phyloP scores from a whole-genome alignment of 2,888 invertebrate species.

The Seira sanloemensis region DNA sequence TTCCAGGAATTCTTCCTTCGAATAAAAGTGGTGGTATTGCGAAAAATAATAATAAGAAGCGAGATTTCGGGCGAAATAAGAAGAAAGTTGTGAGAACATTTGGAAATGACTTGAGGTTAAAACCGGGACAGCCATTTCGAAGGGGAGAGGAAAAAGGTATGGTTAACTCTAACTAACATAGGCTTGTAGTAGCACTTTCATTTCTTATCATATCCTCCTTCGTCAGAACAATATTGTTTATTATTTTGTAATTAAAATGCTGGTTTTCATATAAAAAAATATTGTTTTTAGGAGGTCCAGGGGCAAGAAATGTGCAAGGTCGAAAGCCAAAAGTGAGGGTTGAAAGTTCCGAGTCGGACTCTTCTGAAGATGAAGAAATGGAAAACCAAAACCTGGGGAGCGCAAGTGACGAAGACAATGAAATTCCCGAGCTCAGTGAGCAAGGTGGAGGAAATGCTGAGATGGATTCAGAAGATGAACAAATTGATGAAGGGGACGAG shows the following conservation, averaged over 20 bases:
- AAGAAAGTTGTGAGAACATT: slow-evolving; percentile 76
- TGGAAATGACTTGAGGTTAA: slow-evolving; percentile 75
- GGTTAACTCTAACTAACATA: not conserved
- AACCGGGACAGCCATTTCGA: slow-evolving; percentile 44
- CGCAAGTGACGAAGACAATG: slow-evolving; percentile 53
- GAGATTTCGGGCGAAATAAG: not conserved
- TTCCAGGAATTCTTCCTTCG: slow-evolving; percentile 62
- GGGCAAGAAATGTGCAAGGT: slow-evolving; percentile 12
- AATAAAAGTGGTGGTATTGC: slow-evolving; percentile 75
- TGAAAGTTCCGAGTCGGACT: slow-evolving; percentile 74
- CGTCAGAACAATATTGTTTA: too few species aligned
- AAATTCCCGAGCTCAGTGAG: slow-evolving; percentile 54
- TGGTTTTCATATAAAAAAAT: too few species aligned
- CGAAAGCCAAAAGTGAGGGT: not conserved
- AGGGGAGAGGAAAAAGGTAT: not conserved
- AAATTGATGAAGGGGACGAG: slow-evolving; percentile 3
- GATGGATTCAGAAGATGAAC: slow-evolving; percentile 37
- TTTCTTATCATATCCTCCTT: too few species aligned
- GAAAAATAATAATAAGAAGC: slow-evolving; percentile 75
- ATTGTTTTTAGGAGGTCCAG: not conserved
- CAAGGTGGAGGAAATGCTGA: slow-evolving; percentile 73
- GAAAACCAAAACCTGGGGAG: slow-evolving; percentile 15
- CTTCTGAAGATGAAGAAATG: slow-evolving; percentile 69
- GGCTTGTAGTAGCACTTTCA: too few species aligned
- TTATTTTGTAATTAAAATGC: too few species aligned